Percentiles rank a stretch among this genome's conserved stretches.
Conservation (phyloP, 2,888 invertebrate genomes). For the Drosophila multiciliata region DNA sequence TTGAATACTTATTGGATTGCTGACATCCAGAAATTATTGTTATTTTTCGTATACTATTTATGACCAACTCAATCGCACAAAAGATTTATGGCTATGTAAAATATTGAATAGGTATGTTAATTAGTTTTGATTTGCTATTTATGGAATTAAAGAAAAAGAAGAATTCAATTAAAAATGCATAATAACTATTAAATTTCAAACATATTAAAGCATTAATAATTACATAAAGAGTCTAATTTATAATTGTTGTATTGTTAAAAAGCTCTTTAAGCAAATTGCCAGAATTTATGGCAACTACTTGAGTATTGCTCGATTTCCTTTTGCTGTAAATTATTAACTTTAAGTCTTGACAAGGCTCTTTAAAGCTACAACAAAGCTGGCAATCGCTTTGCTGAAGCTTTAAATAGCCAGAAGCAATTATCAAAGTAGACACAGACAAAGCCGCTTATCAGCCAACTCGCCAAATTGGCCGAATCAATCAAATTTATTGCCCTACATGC, state of each 20-base stretch:
- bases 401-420: conserved; percentile 42
- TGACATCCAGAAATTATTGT: conserved; percentile 28
- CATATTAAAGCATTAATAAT: not conserved
- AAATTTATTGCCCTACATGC: conserved; percentile 69
- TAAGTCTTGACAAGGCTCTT: conserved; percentile 35
- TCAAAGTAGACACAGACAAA: conserved; percentile 57
- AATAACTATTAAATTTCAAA: not conserved
- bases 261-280: not conserved
- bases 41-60: conserved; percentile 48
- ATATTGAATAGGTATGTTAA: conserved; percentile 21
- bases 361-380: conserved; percentile 24
- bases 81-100: conserved; percentile 43
- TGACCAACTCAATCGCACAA: conserved; percentile 32
- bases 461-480: conserved; percentile 66
- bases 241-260: not conserved
- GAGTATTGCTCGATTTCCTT: conserved; percentile 24
- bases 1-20: conserved; percentile 11
- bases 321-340: conserved; percentile 42
- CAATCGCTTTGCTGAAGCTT: too few relatives aligned
- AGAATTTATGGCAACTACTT: conserved; percentile 30
- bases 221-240: not conserved
- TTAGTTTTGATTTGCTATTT: conserved; percentile 46
- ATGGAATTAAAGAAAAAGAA: conserved; percentile 4
- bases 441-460: conserved; percentile 50
- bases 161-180: not conserved